Conservation (phyloP, 2,113 vertebrate species). For the Lonchura striata region DNA sequence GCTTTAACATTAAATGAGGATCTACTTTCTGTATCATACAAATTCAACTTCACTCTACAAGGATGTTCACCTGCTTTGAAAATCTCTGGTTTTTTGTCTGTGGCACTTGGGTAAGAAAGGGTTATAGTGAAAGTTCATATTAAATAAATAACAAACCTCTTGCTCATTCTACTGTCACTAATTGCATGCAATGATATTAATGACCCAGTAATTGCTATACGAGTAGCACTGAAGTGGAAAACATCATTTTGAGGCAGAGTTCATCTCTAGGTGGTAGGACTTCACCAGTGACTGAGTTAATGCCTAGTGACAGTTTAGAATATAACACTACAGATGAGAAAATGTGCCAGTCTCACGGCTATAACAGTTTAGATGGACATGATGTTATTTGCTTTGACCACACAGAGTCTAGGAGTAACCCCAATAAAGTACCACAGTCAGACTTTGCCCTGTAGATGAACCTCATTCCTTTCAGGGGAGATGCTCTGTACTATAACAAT, state of each 20-base stretch:
- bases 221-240: constrained; percentile 78
- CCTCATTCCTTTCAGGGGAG: constrained; percentile 61
- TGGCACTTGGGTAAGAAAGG: constrained; percentile 34
- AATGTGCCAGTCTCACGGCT: constrained; percentile 58
- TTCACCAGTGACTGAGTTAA: constrained; percentile 75
- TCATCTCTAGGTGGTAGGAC: constrained; percentile 77
- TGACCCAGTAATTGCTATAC: constrained; percentile 75
- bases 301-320: constrained; percentile 79
- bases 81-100: not conserved
- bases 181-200: constrained; percentile 86
- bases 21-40: not conserved
- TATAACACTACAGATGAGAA: constrained; percentile 69
- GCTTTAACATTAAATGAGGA: not conserved
- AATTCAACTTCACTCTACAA: not conserved
- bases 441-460: constrained; percentile 69
- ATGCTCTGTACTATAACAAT: constrained; percentile 61
- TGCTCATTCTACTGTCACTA: constrained; percentile 70
- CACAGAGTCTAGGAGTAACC: constrained; percentile 61
- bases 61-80: not conserved
- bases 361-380: constrained; percentile 57
- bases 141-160: constrained; percentile 52
- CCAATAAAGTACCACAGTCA: constrained; percentile 58
- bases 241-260: constrained; percentile 70
- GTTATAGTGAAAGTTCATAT: constrained; percentile 57
- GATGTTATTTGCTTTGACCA: constrained; percentile 72